Evolutionary conservation across 2,888 invertebrate genomes (phyloP).

Genomic region (Cordilura impudica): DNA sequence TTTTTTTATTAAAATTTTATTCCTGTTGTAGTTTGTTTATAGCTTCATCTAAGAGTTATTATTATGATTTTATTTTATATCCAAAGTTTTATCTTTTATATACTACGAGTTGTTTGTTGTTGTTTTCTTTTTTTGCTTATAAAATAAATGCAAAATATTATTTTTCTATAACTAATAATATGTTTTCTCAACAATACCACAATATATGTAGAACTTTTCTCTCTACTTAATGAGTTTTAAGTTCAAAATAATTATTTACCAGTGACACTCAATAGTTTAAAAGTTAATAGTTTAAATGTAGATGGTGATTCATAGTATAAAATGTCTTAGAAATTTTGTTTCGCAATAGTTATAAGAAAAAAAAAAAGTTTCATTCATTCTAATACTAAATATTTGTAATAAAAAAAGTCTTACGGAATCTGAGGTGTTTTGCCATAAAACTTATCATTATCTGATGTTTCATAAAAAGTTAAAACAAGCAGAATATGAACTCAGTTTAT

Average conservation of each 20-base stretch:
- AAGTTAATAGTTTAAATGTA: not conserved
- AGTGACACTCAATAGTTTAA: not conserved
- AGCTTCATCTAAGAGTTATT: not conserved
- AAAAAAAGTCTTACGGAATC: not conserved
- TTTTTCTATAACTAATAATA: not conserved
- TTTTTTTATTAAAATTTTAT: constrained; percentile 12
- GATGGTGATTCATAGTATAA: not conserved
- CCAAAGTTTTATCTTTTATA: not conserved
- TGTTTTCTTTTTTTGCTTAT: constrained; percentile 3
- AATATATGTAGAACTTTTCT: not conserved
- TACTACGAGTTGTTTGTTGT: too few species aligned
- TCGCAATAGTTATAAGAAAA: not conserved
- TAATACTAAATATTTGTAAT: not conserved
- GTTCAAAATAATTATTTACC: not conserved
- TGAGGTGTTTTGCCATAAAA: not conserved
- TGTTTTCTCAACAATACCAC: not conserved
- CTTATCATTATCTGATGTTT: not conserved
- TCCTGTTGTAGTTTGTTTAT: not conserved
- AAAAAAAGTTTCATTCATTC: too few species aligned
- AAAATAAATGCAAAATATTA: constrained; percentile 2
- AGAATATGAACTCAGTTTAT: not conserved
- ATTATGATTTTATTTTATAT: not conserved
- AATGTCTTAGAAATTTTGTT: not conserved
- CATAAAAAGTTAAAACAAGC: not conserved
- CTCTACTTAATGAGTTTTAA: too few species aligned